Evolutionary conservation across 2,797 vertebrate species (phyloP).

Genomic region (Helicolenus hilgendorfi): DNA sequence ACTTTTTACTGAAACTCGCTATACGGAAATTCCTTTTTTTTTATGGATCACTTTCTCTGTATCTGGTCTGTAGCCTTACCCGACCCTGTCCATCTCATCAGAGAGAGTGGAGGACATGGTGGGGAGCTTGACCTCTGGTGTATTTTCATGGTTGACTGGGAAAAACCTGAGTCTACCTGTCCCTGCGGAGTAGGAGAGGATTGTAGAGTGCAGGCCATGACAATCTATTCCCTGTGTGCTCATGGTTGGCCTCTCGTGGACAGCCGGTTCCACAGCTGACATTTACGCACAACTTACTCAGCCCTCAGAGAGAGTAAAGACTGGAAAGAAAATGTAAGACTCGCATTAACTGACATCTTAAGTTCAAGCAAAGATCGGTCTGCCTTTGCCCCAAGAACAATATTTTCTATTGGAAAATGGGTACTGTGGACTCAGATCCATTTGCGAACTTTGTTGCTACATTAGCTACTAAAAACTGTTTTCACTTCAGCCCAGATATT

Average conservation of each 20-base stretch:
- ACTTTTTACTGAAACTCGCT: not conserved
- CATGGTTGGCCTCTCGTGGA: slow-evolving; percentile 72
- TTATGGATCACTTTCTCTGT: slow-evolving; percentile 50
- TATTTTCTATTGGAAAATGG: not conserved
- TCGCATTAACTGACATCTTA: slow-evolving; percentile 17
- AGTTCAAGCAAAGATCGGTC: not conserved
- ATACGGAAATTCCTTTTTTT: slow-evolving; percentile 35
- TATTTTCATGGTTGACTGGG: slow-evolving; percentile 81
- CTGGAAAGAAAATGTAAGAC: not conserved
- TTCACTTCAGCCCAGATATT: not conserved
- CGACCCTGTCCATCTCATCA: slow-evolving; percentile 61
- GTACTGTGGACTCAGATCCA: not conserved
- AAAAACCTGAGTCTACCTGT: slow-evolving; percentile 77
- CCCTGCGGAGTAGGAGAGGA: slow-evolving; percentile 74
- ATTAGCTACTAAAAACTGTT: not conserved
- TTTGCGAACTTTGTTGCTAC: not conserved
- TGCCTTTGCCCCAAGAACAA: accelerated
- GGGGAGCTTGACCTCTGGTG: slow-evolving; percentile 78
- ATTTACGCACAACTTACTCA: slow-evolving; percentile 77
- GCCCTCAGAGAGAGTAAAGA: slow-evolving; percentile 4
- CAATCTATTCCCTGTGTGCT: slow-evolving; percentile 77
- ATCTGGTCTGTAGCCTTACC: slow-evolving; percentile 41
- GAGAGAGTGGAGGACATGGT: slow-evolving; percentile 56
- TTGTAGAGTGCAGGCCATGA: slow-evolving; percentile 76
- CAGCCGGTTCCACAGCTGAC: slow-evolving; percentile 66